Base-by-base conservation (phyloP, 2,113 vertebrate genomes). In the Myocastor coypus region DNA sequence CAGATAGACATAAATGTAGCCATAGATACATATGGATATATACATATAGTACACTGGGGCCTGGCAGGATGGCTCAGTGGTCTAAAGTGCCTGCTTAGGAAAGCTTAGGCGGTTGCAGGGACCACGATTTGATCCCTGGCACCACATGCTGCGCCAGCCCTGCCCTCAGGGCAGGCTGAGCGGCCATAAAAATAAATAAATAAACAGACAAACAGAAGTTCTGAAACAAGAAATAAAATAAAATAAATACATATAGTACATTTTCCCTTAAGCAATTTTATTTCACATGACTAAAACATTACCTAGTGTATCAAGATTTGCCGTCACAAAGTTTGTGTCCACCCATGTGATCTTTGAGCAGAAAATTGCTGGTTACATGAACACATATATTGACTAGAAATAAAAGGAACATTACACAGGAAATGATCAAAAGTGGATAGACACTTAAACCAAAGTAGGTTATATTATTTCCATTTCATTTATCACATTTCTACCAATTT, bases 381-480 rank as follows among this genome's bases (percentile, higher is more conserved):
- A 94, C 34, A 85, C 14, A 71, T 84, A 59, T 75, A 84, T 82
- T 94, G 84, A 55, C 40, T 84, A 40, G 52, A 85, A 91, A 80
- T 52, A 64, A 89, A 80, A 92, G 42, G 32, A 96, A 81, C 37
- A 83, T 96, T 96, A 52, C 92, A 69, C 61, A 64, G 20, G 69
- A 92, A 97, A 93, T 94, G 57, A 75, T 68, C 22, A n/a, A 93
- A 80, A 59, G 55, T 83, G 17, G 16, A 92, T 77, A 83, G 50
- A 59, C 24, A 94, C 10, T 96, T 84, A 87, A 63, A 61, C 24
- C 52, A 32, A 80, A 94, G 32, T 63, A 50, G 10, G 10, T 1
- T 87, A 83, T 71, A 77, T 63, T 86, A 89, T 94, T 42, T n/a
- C 9, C 24, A 75, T 95, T 82, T 95, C 20, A 92, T 78, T 34